Evolutionary conservation across 2,888 invertebrate species (phyloP), one percentile per base, ranked within the genome.

Genomic region (Saturnia pavonia): DNA sequence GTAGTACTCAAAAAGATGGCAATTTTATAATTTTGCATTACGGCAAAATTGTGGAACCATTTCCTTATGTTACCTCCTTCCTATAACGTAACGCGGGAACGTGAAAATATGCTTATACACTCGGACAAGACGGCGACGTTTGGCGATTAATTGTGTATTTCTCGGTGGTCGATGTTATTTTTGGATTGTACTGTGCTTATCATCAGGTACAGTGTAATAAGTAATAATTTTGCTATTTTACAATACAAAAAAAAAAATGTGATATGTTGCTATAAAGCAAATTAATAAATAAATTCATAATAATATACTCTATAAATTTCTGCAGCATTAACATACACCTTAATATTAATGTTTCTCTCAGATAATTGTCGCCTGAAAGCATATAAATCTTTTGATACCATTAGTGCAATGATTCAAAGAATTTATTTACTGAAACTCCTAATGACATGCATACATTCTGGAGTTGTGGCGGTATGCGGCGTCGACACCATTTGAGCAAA

Each of bases 371-470:
- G 25, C 70, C 19, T 9, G 67, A 70, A 70, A 51, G 42, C 42
- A 25, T 57, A 66, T 70, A 70, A 70, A 70, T 70, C 66, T 67
- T 66, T 74, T 71, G 67, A 69, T 79, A 73, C 78, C 79, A 80
- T 83, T 85, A 83, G 82, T 78, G 74, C 75, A 75, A 80, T 79
- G 76, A 84, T 85, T 83, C 83, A 76, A 81, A 80, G 82, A 85
- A 85, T 82, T 80, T 79, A 83, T 81, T 80, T 79, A 80, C 81
- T 80, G 80, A 80, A 82, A 80, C 80, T 74, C 80, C 79, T 86
- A 87, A 87, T 83, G 86, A 84, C 77, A 80, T 78, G 79, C 79
- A 84, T 83, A 82, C 77, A 80, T 84, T 83, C 83, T 75, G 78
- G 74, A 77, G 76, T 75, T 79, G 75, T 80, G 84, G 83, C 78